Percentiles rank a stretch among this genome's conserved stretches.
These are phyloP conservation scores for Danio albolineatus DNA, from an alignment of 2,797 vertebrate genomes.

Conservation along the genomic window DNA sequence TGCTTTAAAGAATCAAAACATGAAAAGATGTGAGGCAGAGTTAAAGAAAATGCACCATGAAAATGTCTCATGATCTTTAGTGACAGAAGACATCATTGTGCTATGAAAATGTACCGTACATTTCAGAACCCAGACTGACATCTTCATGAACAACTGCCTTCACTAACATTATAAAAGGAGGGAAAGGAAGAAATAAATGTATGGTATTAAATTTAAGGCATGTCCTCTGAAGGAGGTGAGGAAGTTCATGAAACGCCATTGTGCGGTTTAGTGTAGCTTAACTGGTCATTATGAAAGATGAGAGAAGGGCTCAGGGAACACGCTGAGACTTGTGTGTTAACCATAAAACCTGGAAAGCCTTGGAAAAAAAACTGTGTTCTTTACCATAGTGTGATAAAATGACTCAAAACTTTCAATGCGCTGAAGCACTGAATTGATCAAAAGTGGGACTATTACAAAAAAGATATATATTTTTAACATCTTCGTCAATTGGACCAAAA, in stretches of 20 bases:
- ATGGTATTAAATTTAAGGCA: neutral
- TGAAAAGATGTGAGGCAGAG: neutral
- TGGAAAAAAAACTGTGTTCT: neutral
- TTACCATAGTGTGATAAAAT: neutral
- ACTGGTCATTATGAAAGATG: conserved; percentile 57
- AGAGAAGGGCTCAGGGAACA: conserved; percentile 41
- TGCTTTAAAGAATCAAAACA: neutral
- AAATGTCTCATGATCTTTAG: neutral
- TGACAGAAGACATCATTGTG: neutral
- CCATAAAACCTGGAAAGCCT: conserved; percentile 49
- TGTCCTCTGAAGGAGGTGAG: neutral
- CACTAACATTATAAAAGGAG: neutral
- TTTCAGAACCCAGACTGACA: neutral
- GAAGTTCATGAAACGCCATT: conserved; percentile 33
- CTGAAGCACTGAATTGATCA: neutral
- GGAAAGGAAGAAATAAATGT: neutral
- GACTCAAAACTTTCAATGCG: neutral
- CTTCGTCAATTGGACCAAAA: too few species aligned
- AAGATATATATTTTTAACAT: neutral
- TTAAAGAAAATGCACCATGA: neutral
- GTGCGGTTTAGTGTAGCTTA: conserved; percentile 41
- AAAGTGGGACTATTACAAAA: neutral
- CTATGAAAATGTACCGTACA: neutral
- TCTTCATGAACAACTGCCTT: neutral
- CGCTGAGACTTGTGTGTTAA: conserved; percentile 46